Percentiles rank a stretch among this genome's conserved stretches.
These are phyloP conservation scores for Heliconius aoede DNA, from an alignment of 2,888 invertebrate species.

Conservation along the genomic window DNA sequence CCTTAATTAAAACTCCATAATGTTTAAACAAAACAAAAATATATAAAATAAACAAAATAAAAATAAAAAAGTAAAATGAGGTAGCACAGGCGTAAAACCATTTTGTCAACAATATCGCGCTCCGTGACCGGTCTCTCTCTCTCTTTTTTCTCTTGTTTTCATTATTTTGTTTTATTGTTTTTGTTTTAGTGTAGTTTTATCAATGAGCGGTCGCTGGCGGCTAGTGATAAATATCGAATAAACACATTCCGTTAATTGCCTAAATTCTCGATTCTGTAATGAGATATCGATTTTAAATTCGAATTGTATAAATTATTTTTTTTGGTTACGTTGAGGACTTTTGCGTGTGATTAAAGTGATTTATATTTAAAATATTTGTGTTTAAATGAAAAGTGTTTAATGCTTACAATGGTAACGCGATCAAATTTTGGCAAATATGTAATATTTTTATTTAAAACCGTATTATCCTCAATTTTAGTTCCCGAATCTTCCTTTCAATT, in stretches of 20 bases:
- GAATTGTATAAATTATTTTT: slow-evolving; percentile 34
- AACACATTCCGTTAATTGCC: slow-evolving; percentile 42
- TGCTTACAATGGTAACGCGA: background rate
- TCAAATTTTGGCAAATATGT: background rate
- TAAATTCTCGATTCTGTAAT: slow-evolving; percentile 40
- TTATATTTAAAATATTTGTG: background rate
- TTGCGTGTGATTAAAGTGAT: background rate
- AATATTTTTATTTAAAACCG: too few relatives aligned
- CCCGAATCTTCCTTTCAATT: too few relatives aligned
- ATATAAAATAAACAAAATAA: slow-evolving; percentile 52
- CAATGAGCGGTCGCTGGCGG: slow-evolving; percentile 38
- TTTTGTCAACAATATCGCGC: slow-evolving; percentile 67
- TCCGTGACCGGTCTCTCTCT: slow-evolving; percentile 53
- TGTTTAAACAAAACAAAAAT: slow-evolving; percentile 54
- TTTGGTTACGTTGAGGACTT: background rate
- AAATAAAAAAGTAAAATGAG: slow-evolving; percentile 43
- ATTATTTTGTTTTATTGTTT: slow-evolving; percentile 38
- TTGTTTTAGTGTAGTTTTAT: slow-evolving; percentile 33
- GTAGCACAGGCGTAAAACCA: slow-evolving; percentile 66
- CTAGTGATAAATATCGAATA: slow-evolving; percentile 38
- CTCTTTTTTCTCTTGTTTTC: slow-evolving; percentile 39
- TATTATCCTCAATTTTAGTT: too few relatives aligned
- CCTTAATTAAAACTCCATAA: slow-evolving; percentile 81
- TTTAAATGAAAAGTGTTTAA: too few relatives aligned
- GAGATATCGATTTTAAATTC: slow-evolving; percentile 36